Base-by-base conservation (phyloP, 2,113 vertebrate species). In the Rhinoderma darwinii region DNA sequence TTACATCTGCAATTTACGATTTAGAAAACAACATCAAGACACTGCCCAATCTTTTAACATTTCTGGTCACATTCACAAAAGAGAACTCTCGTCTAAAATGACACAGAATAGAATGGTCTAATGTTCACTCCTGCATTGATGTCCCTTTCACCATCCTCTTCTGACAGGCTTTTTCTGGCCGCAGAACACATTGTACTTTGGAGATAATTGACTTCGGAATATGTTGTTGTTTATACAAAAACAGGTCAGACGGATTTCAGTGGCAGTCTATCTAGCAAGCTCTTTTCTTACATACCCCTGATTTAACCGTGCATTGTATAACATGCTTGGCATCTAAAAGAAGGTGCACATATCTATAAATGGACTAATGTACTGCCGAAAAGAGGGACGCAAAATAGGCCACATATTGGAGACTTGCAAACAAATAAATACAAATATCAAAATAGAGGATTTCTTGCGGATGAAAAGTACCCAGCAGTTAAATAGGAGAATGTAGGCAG, bases 171-270 rank as follows among this genome's bases (percentile, higher is more conserved):
- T 90, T 90, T 92, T 92, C 92, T 92, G 91, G 92, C 91, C 90
- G 88, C 86, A 90, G 93, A 93, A 95, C 94, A 93, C 91, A 90
- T 86, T 93, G 94, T 95, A 93, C 94, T 92, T 92, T 90, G 89
- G 91, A 93, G 93, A 94, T 95, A 95, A 95, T 88, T 94, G 92
- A 93, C 93, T 93, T 89, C 90, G 91, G 92, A 93, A 93, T 93
- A 93, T 90, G 92, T 92, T 83, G 91, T 88, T 94, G 93, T 94
- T 95, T 94, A 93, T 93, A 94, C 90, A 93, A 92, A 96, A 95
- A 92, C 90, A 88, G 93, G 94, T 95, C 94, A 95, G 89, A 91
- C 63, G 89, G 90, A 92, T 91, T 89, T 88, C 90, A 92, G 86
- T 89, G 90, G 92, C 91, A 90, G 89, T 89, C 89, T 92, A 92